These are phyloP conservation scores for Calliphora vicina DNA, from an alignment of 1,140 invertebrate genomes.

Conservation along the genomic window DNA sequence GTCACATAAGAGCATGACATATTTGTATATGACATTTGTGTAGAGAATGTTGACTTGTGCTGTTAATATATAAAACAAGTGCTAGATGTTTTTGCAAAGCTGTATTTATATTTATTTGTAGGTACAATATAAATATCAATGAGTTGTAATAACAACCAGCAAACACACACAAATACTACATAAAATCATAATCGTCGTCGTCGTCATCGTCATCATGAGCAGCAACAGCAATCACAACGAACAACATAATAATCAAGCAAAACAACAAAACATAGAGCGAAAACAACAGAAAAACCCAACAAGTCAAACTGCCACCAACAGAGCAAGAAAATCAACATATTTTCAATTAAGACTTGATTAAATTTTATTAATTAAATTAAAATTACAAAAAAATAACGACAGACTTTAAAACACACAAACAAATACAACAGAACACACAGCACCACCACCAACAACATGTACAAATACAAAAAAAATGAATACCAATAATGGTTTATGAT, in stretches of 20 bases:
- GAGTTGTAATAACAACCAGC: background rate
- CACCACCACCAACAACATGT: background rate
- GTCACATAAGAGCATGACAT: too few species aligned
- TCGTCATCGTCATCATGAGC: background rate
- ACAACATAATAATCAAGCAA: background rate
- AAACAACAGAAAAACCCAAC: background rate
- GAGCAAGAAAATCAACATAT: constrained; percentile 13
- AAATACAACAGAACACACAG: too few species aligned
- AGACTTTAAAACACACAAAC: background rate
- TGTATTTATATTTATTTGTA: too few species aligned
- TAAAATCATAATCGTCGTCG: background rate
- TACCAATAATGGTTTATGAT: too few species aligned
- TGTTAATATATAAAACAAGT: too few species aligned
- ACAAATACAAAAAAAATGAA: too few species aligned
- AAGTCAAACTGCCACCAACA: constrained; percentile 8
- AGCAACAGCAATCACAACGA: background rate
- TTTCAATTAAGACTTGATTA: constrained; percentile 14
- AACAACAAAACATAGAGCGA: background rate
- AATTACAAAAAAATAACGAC: background rate
- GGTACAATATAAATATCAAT: constrained; percentile 7
- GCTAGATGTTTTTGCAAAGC: too few species aligned
- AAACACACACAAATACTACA: background rate
- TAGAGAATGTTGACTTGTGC: too few species aligned
- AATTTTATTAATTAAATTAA: background rate
- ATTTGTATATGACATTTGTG: too few species aligned